These are phyloP conservation scores for Vespertilio murinus DNA, from an alignment of 2,797 vertebrate genomes.

Conservation along the genomic window DNA sequence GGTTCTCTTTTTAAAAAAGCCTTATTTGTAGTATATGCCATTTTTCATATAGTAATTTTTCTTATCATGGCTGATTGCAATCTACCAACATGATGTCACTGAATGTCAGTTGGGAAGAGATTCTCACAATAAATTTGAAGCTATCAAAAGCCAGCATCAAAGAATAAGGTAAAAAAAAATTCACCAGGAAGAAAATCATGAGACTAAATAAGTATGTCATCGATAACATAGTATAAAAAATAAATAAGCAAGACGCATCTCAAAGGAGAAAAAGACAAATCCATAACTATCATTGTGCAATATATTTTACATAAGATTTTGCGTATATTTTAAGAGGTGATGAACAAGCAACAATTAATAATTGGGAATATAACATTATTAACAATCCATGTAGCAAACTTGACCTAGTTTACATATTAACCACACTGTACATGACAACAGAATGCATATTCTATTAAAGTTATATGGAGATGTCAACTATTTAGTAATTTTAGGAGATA, in stretches of 20 bases:
- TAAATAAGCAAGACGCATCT: not conserved
- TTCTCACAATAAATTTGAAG: not conserved
- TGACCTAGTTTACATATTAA: not conserved
- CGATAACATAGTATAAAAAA: not conserved
- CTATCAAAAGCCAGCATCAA: not conserved
- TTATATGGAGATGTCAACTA: not conserved
- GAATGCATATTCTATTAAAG: not conserved
- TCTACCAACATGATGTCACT: not conserved
- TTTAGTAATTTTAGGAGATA: not conserved
- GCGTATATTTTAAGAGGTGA: not conserved
- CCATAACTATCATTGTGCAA: not conserved
- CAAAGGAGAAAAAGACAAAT: not conserved
- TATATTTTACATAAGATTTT: not conserved
- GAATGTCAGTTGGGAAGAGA: not conserved
- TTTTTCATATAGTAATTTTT: not conserved
- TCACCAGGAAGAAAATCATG: not conserved
- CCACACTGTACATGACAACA: not conserved
- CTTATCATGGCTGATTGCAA: not conserved
- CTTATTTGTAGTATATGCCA: not conserved
- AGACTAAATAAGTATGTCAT: not conserved
- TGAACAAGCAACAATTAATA: not conserved
- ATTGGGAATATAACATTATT: not conserved
- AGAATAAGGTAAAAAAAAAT: not conserved
- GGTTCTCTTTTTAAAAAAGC: not conserved
- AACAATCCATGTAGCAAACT: not conserved